Evolutionary conservation across 2,888 invertebrate species (phyloP).

Genomic region (Drosophila peninsularis): DNA sequence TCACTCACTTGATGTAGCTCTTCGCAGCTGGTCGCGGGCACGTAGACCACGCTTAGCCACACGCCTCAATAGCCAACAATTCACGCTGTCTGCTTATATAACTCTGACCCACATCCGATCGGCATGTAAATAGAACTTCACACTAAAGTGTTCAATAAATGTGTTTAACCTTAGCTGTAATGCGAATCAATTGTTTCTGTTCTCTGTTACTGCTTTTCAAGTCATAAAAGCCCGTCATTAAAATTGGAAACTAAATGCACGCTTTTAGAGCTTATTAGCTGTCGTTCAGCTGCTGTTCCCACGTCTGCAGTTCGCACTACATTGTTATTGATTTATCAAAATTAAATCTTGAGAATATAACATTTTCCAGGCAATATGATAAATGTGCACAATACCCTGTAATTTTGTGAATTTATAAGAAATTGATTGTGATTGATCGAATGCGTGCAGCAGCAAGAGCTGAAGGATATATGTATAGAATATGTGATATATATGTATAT

Average conservation of each 20-base stretch:
- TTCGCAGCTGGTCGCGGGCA: not conserved
- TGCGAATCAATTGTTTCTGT: not conserved
- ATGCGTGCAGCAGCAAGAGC: not conserved
- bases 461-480: not conserved
- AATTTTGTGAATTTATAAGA: not conserved
- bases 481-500: not conserved
- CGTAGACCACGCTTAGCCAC: slow-evolving; percentile 6
- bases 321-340: slow-evolving; percentile 34
- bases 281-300: slow-evolving; percentile 20
- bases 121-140: slow-evolving; percentile 21
- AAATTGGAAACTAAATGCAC: slow-evolving; percentile 31
- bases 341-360: slow-evolving; percentile 18
- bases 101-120: slow-evolving; percentile 65
- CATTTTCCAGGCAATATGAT: not conserved
- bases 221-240: slow-evolving; percentile 18
- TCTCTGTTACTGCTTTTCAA: not conserved
- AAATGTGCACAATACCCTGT: not conserved
- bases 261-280: slow-evolving; percentile 31
- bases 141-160: slow-evolving; percentile 8
- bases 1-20: slow-evolving; percentile 64
- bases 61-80: slow-evolving; percentile 7
- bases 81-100: not conserved
- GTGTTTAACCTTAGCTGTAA: slow-evolving; percentile 21
- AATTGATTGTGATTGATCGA: not conserved
- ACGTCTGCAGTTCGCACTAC: slow-evolving; percentile 24